Conservation (phyloP, 2,888 invertebrate genomes). For the Polietes domitor region DNA sequence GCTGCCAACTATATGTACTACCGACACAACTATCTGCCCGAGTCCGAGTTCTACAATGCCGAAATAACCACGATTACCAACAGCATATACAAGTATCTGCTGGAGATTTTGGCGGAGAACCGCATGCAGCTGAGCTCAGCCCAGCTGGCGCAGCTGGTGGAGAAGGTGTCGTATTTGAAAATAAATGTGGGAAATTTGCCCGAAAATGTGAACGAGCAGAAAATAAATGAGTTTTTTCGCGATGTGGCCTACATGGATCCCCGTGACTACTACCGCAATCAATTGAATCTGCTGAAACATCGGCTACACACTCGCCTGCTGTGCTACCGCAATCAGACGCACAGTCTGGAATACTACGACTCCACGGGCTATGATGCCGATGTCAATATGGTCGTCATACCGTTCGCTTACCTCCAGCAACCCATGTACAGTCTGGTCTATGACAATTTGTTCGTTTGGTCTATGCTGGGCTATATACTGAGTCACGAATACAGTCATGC, state of each 20-base stretch:
- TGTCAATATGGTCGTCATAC: slow-evolving; percentile 61
- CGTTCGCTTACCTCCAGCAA: slow-evolving; percentile 73
- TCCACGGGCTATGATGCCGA: slow-evolving; percentile 56
- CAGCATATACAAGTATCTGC: not conserved
- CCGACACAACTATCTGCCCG: not conserved
- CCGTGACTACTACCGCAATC: not conserved
- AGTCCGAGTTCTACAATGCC: not conserved
- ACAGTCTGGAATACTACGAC: slow-evolving; percentile 22
- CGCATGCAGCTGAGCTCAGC: not conserved
- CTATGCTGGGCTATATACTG: slow-evolving; percentile 75
- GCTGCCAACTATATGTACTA: not conserved
- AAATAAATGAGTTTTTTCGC: not conserved
- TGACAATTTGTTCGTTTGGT: slow-evolving; percentile 74
- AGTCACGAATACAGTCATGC: slow-evolving; percentile 76
- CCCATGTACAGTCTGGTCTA: slow-evolving; percentile 74
- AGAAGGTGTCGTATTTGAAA: not conserved
- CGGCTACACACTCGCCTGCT: not conserved
- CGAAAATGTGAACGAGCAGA: not conserved
- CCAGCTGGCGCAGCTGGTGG: not conserved
- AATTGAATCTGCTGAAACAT: not conserved
- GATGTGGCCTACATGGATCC: not conserved
- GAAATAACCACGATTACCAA: not conserved
- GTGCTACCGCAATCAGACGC: not conserved
- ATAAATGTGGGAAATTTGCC: slow-evolving; percentile 15
- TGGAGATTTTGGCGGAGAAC: not conserved